A percentile compares a stretch with the other conserved stretches of the same genome.
Conservation (phyloP, 1,140 invertebrate genomes). For the Diachasmimorpha longicaudata region DNA sequence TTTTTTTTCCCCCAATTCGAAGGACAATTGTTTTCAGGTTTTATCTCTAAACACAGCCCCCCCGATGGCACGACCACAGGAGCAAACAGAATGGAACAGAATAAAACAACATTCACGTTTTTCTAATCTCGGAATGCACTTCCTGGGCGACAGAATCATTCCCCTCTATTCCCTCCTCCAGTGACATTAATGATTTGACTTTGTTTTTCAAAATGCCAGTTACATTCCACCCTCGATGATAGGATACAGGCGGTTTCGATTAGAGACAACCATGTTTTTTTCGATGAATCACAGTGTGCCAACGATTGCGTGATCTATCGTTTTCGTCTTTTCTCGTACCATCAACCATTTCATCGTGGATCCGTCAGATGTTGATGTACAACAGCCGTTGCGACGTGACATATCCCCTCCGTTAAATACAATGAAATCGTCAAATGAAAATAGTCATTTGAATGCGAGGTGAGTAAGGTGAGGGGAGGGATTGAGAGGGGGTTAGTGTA, state of each 20-base stretch:
- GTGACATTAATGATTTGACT: neutral
- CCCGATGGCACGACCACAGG: neutral
- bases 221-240: neutral
- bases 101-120: neutral
- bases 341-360: slow-evolving; percentile 15
- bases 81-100: neutral
- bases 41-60: neutral
- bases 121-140: slow-evolving; percentile 19
- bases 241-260: slow-evolving; percentile 4
- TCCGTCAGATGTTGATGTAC: slow-evolving; percentile 15
- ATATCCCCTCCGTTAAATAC: slow-evolving; percentile 16
- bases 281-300: slow-evolving; percentile 3
- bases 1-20: neutral
- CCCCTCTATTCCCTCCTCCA: neutral
- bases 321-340: slow-evolving; percentile 12
- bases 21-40: neutral
- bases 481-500: neutral
- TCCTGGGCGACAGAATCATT: neutral
- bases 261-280: neutral
- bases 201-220: neutral
- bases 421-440: slow-evolving; percentile 36
- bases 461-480: neutral
- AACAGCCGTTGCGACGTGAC: slow-evolving; percentile 27
- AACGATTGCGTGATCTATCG: slow-evolving; percentile 27
- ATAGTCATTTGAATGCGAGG: slow-evolving; percentile 2